A percentile compares a stretch with the other conserved stretches of the same genome.
Conservation (phyloP, 2,888 invertebrate species). For the Drosophila prostipennis region DNA sequence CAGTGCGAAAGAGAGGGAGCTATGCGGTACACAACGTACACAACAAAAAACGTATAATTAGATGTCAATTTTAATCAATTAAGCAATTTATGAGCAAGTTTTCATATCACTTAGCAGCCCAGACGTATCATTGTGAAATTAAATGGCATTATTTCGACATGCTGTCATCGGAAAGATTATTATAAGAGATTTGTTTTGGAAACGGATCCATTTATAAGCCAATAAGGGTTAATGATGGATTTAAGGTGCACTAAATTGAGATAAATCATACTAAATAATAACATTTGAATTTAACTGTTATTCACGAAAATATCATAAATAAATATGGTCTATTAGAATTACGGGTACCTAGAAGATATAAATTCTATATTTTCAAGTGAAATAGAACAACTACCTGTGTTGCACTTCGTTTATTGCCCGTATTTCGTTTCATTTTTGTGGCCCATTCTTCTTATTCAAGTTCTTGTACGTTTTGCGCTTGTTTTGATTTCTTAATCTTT, state of each 20-base stretch:
- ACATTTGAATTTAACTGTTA: no score
- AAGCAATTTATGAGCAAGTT: conserved; percentile 27
- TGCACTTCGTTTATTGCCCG: conserved; percentile 24
- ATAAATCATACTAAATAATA: background rate
- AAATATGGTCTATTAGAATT: no score
- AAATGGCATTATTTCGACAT: conserved; percentile 5
- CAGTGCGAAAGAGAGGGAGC: conserved; percentile 19
- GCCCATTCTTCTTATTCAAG: conserved; percentile 68
- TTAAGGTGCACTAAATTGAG: background rate
- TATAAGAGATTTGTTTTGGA: conserved; percentile 1
- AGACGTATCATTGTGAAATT: conserved; percentile 27
- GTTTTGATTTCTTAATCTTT: conserved; percentile 82
- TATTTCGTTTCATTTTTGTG: conserved; percentile 56
- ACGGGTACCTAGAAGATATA: no score
- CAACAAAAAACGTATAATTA: conserved; percentile 35
- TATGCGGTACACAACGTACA: conserved; percentile 15
- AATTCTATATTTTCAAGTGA: no score
- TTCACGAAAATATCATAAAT: no score
- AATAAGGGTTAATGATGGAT: background rate
- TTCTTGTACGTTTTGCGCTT: conserved; percentile 73
- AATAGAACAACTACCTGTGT: no score
- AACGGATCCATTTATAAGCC: background rate
- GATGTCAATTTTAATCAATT: conserved; percentile 37
- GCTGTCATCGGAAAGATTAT: conserved; percentile 3
- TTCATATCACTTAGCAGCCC: conserved; percentile 12